Evolutionary conservation across 2,113 vertebrate species (phyloP).

Genomic region (Riparia riparia): DNA sequence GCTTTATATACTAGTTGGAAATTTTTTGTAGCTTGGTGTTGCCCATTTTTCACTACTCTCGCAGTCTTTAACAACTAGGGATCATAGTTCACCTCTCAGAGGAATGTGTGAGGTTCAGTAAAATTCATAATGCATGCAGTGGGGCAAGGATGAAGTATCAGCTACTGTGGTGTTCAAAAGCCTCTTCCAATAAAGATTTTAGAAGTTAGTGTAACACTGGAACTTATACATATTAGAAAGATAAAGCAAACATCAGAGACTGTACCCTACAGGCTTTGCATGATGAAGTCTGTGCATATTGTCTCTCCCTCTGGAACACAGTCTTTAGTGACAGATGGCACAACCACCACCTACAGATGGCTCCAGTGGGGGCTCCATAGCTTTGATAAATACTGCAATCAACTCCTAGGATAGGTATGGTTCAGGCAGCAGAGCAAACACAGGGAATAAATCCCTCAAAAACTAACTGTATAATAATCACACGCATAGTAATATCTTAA

Average conservation of each 20-base stretch:
- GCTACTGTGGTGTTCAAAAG: background rate
- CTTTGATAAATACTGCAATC: slow-evolving; percentile 72
- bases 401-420: slow-evolving; percentile 62
- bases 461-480: slow-evolving; percentile 29
- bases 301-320: slow-evolving; percentile 47
- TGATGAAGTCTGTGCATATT: slow-evolving; percentile 13
- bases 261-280: slow-evolving; percentile 18
- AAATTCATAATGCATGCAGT: background rate
- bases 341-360: slow-evolving; percentile 63
- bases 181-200: background rate
- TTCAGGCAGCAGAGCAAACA: slow-evolving; percentile 30
- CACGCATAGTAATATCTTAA: background rate
- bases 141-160: background rate
- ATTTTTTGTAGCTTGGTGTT: background rate
- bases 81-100: slow-evolving; percentile 16
- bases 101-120: background rate
- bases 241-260: slow-evolving; percentile 33
- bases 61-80: background rate
- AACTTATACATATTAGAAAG: background rate
- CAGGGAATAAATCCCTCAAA: slow-evolving; percentile 29
- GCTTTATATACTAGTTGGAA: background rate
- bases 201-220: background rate
- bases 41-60: background rate
- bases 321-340: slow-evolving; percentile 59
- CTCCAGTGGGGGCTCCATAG: slow-evolving; percentile 49